Conservation (phyloP, 2,113 vertebrate species). For the Poeciliopsis prolifica region DNA sequence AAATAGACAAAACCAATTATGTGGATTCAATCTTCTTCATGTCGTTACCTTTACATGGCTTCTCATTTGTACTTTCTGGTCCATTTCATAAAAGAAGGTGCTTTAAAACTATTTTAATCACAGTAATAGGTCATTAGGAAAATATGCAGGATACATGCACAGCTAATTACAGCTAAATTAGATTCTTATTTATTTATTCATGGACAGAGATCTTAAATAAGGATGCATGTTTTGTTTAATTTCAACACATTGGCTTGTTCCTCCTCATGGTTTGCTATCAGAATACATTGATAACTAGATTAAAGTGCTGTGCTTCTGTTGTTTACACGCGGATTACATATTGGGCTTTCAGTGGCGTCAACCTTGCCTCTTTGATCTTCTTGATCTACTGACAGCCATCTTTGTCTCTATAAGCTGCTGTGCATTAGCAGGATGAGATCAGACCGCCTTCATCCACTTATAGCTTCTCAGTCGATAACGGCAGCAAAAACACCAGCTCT, state of each 20-base stretch:
- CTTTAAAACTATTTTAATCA: background rate
- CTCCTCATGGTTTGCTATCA: background rate
- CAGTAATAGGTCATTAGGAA: background rate
- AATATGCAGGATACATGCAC: background rate
- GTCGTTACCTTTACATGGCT: background rate
- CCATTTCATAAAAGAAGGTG: background rate
- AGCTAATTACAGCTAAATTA: background rate
- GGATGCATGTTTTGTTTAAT: background rate
- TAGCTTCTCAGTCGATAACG: constrained; percentile 40
- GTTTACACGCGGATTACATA: constrained; percentile 9
- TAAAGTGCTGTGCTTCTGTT: background rate
- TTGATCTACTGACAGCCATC: constrained; percentile 43
- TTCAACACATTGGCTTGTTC: background rate
- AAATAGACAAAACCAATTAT: constrained; percentile 57
- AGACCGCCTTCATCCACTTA: constrained; percentile 38
- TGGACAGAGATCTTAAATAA: background rate
- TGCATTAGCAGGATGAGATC: constrained; percentile 40
- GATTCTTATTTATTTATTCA: background rate
- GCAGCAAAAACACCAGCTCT: constrained; percentile 33
- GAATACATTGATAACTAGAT: background rate
- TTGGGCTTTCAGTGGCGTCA: constrained; percentile 1
- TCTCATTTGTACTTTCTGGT: constrained; percentile 15
- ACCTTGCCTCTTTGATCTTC: constrained; percentile 22
- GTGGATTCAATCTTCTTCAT: constrained; percentile 16
- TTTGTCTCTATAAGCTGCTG: constrained; percentile 28